Evolutionary conservation across 2,113 vertebrate species (phyloP).

Genomic region (Saimiri boliviensis): DNA sequence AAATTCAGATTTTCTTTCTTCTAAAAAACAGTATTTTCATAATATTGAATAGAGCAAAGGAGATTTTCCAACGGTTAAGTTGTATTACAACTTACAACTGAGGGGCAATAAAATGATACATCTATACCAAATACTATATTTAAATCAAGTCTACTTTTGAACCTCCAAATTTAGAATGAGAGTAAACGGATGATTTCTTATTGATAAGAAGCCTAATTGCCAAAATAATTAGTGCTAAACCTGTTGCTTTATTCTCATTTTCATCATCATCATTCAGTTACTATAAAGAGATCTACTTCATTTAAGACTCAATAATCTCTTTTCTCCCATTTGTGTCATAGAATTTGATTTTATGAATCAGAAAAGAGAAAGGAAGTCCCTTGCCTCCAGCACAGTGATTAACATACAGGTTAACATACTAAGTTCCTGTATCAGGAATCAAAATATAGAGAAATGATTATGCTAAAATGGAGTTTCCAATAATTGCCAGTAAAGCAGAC

Average conservation of each 20-base stretch:
- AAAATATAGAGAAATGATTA: background rate
- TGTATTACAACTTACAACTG: background rate
- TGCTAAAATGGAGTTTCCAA: background rate
- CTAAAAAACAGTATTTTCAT: background rate
- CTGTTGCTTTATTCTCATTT: background rate
- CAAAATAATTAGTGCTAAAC: slow-evolving; percentile 2
- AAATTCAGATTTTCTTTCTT: background rate
- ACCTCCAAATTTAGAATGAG: background rate
- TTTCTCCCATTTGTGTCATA: background rate
- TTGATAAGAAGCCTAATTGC: background rate
- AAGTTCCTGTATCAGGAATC: background rate
- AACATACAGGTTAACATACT: background rate
- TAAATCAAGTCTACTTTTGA: background rate
- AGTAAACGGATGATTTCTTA: background rate
- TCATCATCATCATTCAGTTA: background rate
- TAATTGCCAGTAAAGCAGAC: background rate
- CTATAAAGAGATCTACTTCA: background rate
- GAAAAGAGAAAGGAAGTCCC: background rate
- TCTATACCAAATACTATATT: background rate
- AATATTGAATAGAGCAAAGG: background rate
- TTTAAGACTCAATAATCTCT: background rate
- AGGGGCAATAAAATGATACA: background rate
- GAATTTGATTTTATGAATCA: background rate
- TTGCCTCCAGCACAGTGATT: background rate
- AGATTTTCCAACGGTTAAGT: background rate